Percentiles rank a stretch among this genome's conserved stretches.
These are phyloP conservation scores for Acanthaster planci DNA, from an alignment of 35 echinoderm and acorn worm genomes.

Conservation along the genomic window DNA sequence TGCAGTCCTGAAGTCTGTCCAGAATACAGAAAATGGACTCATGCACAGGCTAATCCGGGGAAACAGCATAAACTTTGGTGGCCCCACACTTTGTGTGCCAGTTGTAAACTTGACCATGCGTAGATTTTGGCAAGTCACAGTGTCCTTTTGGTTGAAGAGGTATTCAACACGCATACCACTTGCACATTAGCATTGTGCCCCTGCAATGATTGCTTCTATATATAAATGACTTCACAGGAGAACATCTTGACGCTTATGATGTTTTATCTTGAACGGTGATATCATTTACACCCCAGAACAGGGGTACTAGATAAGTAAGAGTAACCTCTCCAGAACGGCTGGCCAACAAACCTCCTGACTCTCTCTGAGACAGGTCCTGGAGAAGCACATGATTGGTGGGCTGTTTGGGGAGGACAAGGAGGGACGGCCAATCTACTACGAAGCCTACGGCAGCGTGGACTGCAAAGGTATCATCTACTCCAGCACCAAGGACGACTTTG, in stretches of 20 bases:
- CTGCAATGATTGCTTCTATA: neutral
- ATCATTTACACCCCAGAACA: neutral
- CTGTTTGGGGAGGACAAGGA: conserved; percentile 63
- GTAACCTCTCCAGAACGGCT: neutral
- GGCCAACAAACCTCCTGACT: neutral
- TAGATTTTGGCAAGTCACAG: too few species aligned
- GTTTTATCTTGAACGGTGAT: too few species aligned
- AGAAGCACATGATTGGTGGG: conserved; percentile 55
- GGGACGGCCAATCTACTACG: conserved; percentile 53
- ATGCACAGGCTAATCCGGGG: too few species aligned
- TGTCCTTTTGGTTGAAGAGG: too few species aligned
- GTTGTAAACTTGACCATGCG: too few species aligned
- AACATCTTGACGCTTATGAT: too few species aligned
- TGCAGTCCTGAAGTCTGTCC: too few species aligned
- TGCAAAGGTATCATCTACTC: conserved; percentile 51
- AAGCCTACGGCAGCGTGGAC: conserved; percentile 53
- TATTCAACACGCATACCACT: too few species aligned
- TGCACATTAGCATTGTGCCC: neutral
- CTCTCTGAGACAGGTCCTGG: conserved; percentile 33
- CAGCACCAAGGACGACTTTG: conserved; percentile 32
- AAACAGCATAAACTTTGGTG: too few species aligned
- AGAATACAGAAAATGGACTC: too few species aligned
- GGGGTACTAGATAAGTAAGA: neutral
- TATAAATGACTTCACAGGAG: neutral
- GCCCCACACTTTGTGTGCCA: too few species aligned